These are phyloP conservation scores for Cheumatopsyche charites DNA, from an alignment of 1,140 invertebrate genomes.

Conservation along the genomic window DNA sequence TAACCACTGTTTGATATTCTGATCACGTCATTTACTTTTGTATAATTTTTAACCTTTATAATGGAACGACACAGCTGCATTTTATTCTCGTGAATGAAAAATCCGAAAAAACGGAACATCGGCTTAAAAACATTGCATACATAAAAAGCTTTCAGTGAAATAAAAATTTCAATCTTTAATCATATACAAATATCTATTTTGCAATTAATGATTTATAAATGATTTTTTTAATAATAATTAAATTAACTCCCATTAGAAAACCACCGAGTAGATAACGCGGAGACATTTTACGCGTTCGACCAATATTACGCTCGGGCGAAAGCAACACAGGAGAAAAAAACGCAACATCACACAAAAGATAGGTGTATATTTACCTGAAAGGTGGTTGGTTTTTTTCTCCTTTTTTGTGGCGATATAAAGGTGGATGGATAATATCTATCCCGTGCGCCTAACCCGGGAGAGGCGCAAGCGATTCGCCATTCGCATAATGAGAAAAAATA, in stretches of 20 bases:
- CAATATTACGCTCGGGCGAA: conserved; percentile 2
- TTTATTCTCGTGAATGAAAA: conserved; percentile 5
- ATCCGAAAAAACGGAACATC: background rate
- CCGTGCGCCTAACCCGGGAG: conserved; percentile 32
- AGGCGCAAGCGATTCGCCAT: conserved; percentile 46
- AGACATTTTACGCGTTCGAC: background rate
- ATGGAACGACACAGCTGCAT: conserved; percentile 14
- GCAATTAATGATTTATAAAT: too few relatives aligned
- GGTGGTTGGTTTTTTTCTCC: background rate
- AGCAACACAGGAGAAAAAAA: background rate
- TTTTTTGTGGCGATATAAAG: conserved; percentile 34
- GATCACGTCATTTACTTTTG: conserved; percentile 4
- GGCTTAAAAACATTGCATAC: too few relatives aligned
- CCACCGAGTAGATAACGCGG: too few relatives aligned
- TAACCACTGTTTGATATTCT: background rate
- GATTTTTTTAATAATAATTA: too few relatives aligned
- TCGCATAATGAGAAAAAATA: conserved; percentile 49
- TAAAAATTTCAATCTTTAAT: too few relatives aligned
- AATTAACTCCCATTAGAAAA: too few relatives aligned
- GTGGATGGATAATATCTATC: conserved; percentile 44
- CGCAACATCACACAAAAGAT: conserved; percentile 1
- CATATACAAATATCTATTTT: too few relatives aligned
- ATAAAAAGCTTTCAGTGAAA: too few relatives aligned
- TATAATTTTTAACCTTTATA: conserved; percentile 14
- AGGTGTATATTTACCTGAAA: conserved; percentile 29